Percentiles rank a stretch among this genome's conserved stretches.
These are phyloP conservation scores for Brachyalestes nurse DNA, from an alignment of 2,797 vertebrate species.

Conservation along the genomic window DNA sequence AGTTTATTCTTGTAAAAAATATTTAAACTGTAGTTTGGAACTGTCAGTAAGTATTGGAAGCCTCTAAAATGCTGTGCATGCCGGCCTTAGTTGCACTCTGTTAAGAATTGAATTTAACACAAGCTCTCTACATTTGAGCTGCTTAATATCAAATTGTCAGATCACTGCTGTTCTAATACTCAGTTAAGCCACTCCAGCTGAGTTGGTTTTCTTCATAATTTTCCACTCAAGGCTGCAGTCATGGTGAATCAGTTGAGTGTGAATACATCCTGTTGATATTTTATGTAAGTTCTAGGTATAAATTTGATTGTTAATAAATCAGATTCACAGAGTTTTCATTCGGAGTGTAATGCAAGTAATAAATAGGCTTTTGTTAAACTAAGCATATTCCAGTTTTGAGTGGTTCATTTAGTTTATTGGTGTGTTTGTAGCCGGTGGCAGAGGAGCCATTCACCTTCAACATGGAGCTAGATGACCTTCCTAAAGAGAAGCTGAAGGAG, in stretches of 20 bases:
- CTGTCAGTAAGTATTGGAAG: no score
- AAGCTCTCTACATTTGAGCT: not conserved
- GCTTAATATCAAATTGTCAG: not conserved
- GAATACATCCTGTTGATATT: no score
- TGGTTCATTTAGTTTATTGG: not conserved
- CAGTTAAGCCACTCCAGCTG: not conserved
- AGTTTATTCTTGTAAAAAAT: no score
- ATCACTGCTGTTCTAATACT: not conserved
- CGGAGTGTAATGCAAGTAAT: no score
- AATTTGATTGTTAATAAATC: no score
- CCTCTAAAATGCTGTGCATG: no score
- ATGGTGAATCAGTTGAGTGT: no score
- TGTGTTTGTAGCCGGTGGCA: conserved; percentile 80
- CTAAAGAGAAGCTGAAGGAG: conserved; percentile 91
- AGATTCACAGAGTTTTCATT: no score
- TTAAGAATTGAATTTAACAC: no score
- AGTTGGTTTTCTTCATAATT: not conserved
- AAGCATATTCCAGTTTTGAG: not conserved
- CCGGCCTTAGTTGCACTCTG: no score
- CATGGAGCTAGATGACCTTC: conserved; percentile 90
- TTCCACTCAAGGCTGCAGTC: not conserved
- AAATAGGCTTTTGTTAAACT: not conserved
- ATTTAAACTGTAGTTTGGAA: no score
- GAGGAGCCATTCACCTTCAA: conserved; percentile 90
- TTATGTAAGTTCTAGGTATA: no score